phyloP scores from a whole-genome alignment of 2,113 vertebrate genomes.

The Cololabis saira region DNA sequence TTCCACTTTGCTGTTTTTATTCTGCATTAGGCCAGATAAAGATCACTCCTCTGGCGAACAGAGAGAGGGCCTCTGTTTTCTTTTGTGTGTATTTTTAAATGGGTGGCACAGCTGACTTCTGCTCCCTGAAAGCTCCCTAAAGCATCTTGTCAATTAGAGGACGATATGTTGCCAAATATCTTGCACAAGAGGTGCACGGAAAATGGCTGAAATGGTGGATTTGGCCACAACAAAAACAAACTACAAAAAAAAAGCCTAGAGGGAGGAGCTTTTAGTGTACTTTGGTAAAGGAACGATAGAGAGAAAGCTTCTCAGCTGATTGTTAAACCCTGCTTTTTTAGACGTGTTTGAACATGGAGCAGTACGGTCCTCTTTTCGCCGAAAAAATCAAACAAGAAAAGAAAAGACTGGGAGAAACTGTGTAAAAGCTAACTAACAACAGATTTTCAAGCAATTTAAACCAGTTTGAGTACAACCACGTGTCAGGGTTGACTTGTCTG shows the following conservation, averaged over 20 bases:
- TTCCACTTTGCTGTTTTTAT: not conserved
- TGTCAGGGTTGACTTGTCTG: no score
- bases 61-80: not conserved
- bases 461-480: no score
- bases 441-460: no score
- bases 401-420: no score
- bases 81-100: slow-evolving; percentile 39
- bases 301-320: slow-evolving; percentile 7
- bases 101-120: slow-evolving; percentile 33
- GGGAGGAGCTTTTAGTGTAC: slow-evolving; percentile 27
- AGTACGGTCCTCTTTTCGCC: no score
- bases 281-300: slow-evolving; percentile 28
- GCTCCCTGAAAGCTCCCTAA: slow-evolving; percentile 53
- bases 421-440: no score
- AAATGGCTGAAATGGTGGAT: slow-evolving; percentile 30
- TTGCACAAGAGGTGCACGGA: slow-evolving; percentile 35
- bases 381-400: no score
- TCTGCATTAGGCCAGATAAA: not conserved
- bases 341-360: no score
- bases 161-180: slow-evolving; percentile 46
- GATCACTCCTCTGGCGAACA: not conserved
- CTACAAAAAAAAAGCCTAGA: slow-evolving; percentile 5
- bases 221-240: slow-evolving; percentile 25
- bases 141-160: slow-evolving; percentile 53
- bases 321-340: not conserved